Percentiles rank a stretch among this genome's conserved stretches.
These are phyloP conservation scores for Drosophila sp. DNA, from an alignment of 1,140 invertebrate genomes.

Conservation along the genomic window DNA sequence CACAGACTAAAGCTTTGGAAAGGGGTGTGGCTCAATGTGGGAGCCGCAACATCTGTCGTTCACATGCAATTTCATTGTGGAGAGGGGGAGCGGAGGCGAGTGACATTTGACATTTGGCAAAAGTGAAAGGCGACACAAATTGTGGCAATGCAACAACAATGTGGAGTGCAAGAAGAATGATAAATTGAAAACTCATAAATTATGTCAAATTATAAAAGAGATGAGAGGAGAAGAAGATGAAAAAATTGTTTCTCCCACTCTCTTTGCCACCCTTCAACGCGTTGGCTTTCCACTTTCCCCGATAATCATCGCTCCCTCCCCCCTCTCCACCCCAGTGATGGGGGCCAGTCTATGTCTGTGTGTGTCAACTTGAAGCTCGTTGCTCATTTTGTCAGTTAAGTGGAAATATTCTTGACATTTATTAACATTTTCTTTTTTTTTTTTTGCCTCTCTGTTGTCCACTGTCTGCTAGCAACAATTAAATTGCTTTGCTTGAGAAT, in stretches of 20 bases:
- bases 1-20: neutral
- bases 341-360: slow-evolving; percentile 16
- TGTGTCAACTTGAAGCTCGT: slow-evolving; percentile 60
- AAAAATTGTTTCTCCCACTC: neutral
- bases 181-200: slow-evolving; percentile 81
- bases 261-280: too few relatives aligned
- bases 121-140: slow-evolving; percentile 38
- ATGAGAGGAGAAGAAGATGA: slow-evolving; percentile 5
- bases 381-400: slow-evolving; percentile 68
- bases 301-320: neutral
- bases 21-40: slow-evolving; percentile 11
- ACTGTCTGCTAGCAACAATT: slow-evolving; percentile 47
- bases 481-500: slow-evolving; percentile 45
- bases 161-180: slow-evolving; percentile 42
- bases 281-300: neutral
- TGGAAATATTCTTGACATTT: slow-evolving; percentile 75
- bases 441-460: neutral
- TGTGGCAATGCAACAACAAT: slow-evolving; percentile 34
- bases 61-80: slow-evolving; percentile 55
- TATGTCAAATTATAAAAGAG: slow-evolving; percentile 64
- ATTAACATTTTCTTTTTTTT: slow-evolving; percentile 70
- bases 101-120: slow-evolving; percentile 72
- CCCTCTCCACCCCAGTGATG: slow-evolving; percentile 16
- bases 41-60: slow-evolving; percentile 62
- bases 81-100: slow-evolving; percentile 5